These are phyloP conservation scores for Otocyon megalotis DNA, from an alignment of 2,113 vertebrate species.

Conservation along the genomic window DNA sequence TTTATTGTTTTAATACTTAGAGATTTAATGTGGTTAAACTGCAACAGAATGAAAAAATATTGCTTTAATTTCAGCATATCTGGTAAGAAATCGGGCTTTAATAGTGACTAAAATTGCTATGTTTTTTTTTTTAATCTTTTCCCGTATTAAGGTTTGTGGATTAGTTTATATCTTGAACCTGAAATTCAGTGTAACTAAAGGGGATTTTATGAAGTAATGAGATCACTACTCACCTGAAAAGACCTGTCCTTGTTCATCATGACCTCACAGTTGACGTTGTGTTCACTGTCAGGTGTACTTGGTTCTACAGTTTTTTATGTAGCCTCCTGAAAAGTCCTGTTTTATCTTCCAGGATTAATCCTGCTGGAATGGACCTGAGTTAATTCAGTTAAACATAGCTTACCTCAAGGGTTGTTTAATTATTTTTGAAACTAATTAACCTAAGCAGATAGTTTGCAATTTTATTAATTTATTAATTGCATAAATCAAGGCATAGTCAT, in stretches of 20 bases:
- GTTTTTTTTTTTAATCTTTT: constrained; percentile 52
- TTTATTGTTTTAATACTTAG: constrained; percentile 60
- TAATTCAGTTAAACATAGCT: not conserved
- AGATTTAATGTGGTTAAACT: constrained; percentile 46
- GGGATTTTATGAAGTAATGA: constrained; percentile 67
- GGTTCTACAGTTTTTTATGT: not conserved
- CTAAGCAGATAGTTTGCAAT: constrained; percentile 24
- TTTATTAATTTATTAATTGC: not conserved
- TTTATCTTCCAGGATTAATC: not conserved
- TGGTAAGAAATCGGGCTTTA: constrained; percentile 55
- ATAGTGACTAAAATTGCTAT: not conserved
- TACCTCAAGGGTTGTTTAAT: not conserved
- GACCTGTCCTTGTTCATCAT: not conserved
- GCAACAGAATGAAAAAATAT: not conserved
- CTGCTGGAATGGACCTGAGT: not conserved
- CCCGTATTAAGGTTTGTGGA: not conserved
- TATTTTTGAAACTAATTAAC: not conserved
- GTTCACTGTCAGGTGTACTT: not conserved
- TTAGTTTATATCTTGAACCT: constrained; percentile 37
- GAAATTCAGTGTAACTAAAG: constrained; percentile 54
- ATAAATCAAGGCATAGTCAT: not conserved
- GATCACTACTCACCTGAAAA: not conserved
- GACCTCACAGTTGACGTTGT: accelerated
- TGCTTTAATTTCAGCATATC: constrained; percentile 51
- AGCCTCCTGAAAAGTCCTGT: not conserved